phyloP scores from a whole-genome alignment of 2,888 invertebrate species.

The Papilio demoleus region DNA sequence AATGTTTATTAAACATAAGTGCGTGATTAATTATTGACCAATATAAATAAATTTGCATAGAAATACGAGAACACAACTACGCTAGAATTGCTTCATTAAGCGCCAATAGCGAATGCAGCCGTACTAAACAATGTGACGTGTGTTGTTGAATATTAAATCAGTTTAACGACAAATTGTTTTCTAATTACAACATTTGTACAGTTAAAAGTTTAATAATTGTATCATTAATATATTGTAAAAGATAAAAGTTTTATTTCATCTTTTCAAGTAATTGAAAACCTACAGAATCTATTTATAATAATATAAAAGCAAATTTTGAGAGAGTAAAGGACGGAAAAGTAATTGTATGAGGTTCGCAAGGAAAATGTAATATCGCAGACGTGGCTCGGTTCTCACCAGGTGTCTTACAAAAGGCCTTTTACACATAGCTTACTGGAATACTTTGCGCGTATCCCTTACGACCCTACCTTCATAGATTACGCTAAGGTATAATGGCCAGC shows the following conservation, averaged over 20 bases:
- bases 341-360: slow-evolving; percentile 1
- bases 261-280: too few relatives aligned
- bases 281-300: slow-evolving; percentile 14
- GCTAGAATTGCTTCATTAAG: neutral
- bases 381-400: slow-evolving; percentile 22
- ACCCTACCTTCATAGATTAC: slow-evolving; percentile 19
- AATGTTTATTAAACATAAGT: neutral
- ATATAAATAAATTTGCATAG: slow-evolving; percentile 4
- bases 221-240: too few relatives aligned
- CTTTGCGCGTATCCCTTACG: slow-evolving; percentile 22
- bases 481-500: slow-evolving; percentile 7
- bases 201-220: neutral
- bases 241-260: too few relatives aligned
- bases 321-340: slow-evolving; percentile 6
- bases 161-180: neutral
- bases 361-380: slow-evolving; percentile 32
- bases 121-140: neutral
- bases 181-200: neutral
- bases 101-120: neutral
- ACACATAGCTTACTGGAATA: slow-evolving; percentile 29
- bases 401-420: slow-evolving; percentile 31
- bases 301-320: slow-evolving; percentile 17
- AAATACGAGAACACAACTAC: neutral
- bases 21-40: neutral
- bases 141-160: slow-evolving; percentile 6